phyloP scores from a whole-genome alignment of 2,888 invertebrate genomes.

The Acheta domesticus region DNA sequence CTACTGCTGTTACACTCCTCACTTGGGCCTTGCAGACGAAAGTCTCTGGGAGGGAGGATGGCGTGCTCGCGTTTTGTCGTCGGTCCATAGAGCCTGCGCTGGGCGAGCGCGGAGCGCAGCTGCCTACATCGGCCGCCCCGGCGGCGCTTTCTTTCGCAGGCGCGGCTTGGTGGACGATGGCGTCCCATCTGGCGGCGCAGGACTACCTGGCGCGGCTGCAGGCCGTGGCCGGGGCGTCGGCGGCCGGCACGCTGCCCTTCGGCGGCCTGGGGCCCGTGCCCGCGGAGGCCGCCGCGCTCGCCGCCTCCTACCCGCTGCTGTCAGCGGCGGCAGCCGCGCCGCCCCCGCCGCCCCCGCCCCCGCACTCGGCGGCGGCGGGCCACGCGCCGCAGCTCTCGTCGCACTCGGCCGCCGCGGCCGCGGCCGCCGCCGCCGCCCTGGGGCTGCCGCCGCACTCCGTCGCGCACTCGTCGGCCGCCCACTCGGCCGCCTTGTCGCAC shows the following conservation, averaged over 20 bases:
- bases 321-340: constrained; percentile 53
- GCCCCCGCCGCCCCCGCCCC: constrained; percentile 35
- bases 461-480: background rate
- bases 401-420: background rate
- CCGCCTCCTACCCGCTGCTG: constrained; percentile 58
- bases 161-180: constrained; percentile 90
- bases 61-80: no score
- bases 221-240: constrained; percentile 66
- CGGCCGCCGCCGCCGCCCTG: background rate
- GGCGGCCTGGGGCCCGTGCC: constrained; percentile 55
- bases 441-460: background rate
- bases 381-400: background rate
- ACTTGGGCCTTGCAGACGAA: no score
- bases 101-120: no score
- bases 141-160: constrained; percentile 53
- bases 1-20: no score
- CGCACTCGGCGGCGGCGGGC: background rate
- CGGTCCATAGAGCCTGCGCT: no score
- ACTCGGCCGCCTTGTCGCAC: background rate
- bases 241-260: constrained; percentile 38
- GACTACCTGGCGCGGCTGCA: constrained; percentile 81
- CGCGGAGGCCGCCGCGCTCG: constrained; percentile 48
- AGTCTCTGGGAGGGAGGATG: no score
- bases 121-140: background rate
- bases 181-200: constrained; percentile 81